Base-by-base conservation (phyloP, 2,113 vertebrate species). In the Nannobrachium achirus region DNA sequence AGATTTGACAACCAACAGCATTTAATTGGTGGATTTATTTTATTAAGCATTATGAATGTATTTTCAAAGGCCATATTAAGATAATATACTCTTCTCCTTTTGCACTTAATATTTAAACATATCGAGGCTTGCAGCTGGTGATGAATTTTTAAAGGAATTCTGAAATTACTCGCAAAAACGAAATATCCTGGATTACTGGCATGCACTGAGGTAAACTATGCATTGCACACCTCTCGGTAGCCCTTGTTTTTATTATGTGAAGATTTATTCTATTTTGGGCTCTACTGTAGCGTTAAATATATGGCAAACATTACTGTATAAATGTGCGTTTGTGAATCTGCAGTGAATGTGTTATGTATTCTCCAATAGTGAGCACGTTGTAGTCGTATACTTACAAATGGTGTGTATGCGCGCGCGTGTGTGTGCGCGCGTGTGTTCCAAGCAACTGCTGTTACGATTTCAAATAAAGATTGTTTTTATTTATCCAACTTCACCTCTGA, bases 31-130 rank as follows among this genome's bases (percentile, higher is more conserved):
- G 49, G 9, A 1, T 11, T 73, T 69, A 61, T 63, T 56, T 65
- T 75, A 5, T 18, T 50, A 40, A 55, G 69, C 75, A 78, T 72
- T 63, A 75, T 79, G 86, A 88, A 87, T 89, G 89, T 86, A 87
- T 70, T 76, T 57, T 80, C 57, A 57, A 80, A 78, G 73, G 81
- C 75, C 81, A 83, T 82, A 73, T 75, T 63, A 49, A 70, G 48
- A 65, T 63, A 64, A 73, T 49, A 69, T 66, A 59, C 67, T 60
- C 56, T 75, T 55, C 76, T 81, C 33, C 59, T 88, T 40, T 86
- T 88, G 76, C 81, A 78, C 75, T 78, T 66, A 76, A 71, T 63
- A 68, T 73, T 85, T 75, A 76, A 70, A 82, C 84, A 81, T 85
- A 72, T 71, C 75, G 56, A 63, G 51, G 64, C 55, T 72, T 79